These are phyloP conservation scores for Hippocampus barbouri DNA, from an alignment of 2,113 vertebrate genomes.

Conservation along the genomic window DNA sequence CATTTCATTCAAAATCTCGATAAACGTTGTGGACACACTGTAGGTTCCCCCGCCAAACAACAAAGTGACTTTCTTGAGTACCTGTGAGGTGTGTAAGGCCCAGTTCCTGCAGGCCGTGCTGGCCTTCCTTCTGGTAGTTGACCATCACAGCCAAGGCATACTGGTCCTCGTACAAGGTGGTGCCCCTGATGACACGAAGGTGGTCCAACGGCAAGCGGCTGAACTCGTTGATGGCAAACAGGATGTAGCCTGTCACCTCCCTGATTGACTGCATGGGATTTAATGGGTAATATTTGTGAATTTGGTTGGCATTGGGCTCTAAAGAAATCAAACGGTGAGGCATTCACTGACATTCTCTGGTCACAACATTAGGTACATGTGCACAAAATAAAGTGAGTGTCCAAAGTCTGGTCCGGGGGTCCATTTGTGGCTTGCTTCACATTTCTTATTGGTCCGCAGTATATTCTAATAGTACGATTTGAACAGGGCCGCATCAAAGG, in stretches of 20 bases:
- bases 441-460: not conserved
- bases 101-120: conserved; percentile 79
- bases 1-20: too few species aligned
- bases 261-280: conserved; percentile 79
- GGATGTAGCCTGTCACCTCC: conserved; percentile 89
- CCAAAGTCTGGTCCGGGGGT: not conserved
- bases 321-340: not conserved
- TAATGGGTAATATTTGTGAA: not conserved
- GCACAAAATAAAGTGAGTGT: too few species aligned
- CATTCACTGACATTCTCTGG: not conserved
- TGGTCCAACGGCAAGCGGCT: conserved; percentile 78
- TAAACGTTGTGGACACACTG: too few species aligned
- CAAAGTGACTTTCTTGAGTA: conserved; percentile 46
- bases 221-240: conserved; percentile 87
- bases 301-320: not conserved
- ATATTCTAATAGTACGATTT: not conserved
- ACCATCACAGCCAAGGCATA: conserved; percentile 84
- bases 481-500: not conserved
- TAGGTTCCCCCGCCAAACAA: conserved; percentile 4
- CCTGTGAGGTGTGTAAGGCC: conserved; percentile 85
- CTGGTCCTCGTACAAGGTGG: conserved; percentile 76
- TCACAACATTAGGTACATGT: not conserved
- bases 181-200: conserved; percentile 87
- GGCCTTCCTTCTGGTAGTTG: conserved; percentile 85
- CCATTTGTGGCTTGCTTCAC: not conserved